Base-by-base conservation (phyloP, 2,888 invertebrate species). In the Drosophila ochracea region DNA sequence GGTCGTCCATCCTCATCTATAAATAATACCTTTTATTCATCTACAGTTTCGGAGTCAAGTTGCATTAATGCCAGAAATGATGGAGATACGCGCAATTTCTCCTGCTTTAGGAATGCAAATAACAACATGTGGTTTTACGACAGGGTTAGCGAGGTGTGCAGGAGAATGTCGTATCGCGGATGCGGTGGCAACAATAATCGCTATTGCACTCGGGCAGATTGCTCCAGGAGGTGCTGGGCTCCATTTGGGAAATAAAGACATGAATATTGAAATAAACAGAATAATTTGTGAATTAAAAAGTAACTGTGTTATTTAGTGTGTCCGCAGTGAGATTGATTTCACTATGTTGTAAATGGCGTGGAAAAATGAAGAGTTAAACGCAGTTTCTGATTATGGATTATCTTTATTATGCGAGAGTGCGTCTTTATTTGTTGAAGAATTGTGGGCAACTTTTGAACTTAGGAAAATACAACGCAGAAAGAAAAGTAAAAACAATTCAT, bases 51-150 rank as follows among this genome's bases (percentile, higher is more conserved):
- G 13, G 1, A 1, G 7, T 0, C 43, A 13, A 13, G 13, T 21
- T 43, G 21, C 43, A 21, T 0, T 7, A 4, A 21, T 47, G 13
- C 13, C 21, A 47, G 43, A 47, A 47, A 47, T 13, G 1, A 21
- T 7, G 43, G 13, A 21, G 13, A 43, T 13, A 11, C 5, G 11
- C n/a, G 43, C 11, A 43, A 21, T 11, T 11, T 43, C 13, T 6
- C 6, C 6, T 21, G 43, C 13, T 21, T 21, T 21, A 21, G 43
- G 41, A 43, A 43, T 21, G 43, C 43, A 21, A 43, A 55, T 19
- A 6, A 10, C 43, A 21, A 43, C 2, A 70, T 70, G 70, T 70
- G 41, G 35, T 70, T 11, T 13, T 57, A 11, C 37, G 35, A 61
- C n/a, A 35, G 6, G 2, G 33, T 11, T 1, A 13, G 13, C 19